Percentiles rank a stretch among this genome's conserved stretches.
phyloP scores from a whole-genome alignment of 2,888 invertebrate species.

The Drosophila rellima region DNA sequence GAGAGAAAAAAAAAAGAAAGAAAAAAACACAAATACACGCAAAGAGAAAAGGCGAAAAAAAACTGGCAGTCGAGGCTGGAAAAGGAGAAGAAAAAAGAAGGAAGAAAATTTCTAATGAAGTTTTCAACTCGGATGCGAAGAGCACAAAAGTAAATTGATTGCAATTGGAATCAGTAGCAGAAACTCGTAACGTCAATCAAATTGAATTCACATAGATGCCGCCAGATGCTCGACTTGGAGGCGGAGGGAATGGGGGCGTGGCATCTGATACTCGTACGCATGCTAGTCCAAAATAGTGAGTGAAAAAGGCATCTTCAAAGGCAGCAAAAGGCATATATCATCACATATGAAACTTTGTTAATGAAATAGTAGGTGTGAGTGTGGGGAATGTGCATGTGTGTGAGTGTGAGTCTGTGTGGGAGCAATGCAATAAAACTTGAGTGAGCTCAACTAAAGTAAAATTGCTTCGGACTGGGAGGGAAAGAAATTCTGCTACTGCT shows the following conservation, averaged over 20 bases:
- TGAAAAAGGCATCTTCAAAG: conserved; percentile 56
- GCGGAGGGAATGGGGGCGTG: conserved; percentile 11
- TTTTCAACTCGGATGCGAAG: conserved; percentile 78
- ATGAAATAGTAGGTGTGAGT: conserved; percentile 75
- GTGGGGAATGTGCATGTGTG: neutral
- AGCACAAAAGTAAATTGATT: conserved; percentile 81
- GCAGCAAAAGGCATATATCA: conserved; percentile 71
- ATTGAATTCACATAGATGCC: conserved; percentile 74
- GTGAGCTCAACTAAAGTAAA: conserved; percentile 63
- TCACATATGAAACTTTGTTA: conserved; percentile 80
- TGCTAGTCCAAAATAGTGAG: conserved; percentile 27
- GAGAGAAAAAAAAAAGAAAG: conserved; percentile 32
- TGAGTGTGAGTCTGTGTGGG: conserved; percentile 12
- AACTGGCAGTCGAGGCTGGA: conserved; percentile 54
- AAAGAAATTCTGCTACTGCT: conserved; percentile 45
- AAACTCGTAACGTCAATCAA: conserved; percentile 81
- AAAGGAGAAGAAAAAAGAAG: conserved; percentile 24
- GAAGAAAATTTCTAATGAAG: conserved; percentile 77
- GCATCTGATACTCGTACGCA: conserved; percentile 48
- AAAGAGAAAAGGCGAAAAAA: conserved; percentile 47
- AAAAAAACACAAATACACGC: conserved; percentile 12
- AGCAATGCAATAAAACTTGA: conserved; percentile 77
- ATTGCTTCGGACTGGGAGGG: conserved; percentile 43
- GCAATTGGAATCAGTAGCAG: conserved; percentile 82
- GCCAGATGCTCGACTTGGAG: conserved; percentile 32